Conservation (phyloP, 1,140 invertebrate species). For the Leucophenga varia region DNA sequence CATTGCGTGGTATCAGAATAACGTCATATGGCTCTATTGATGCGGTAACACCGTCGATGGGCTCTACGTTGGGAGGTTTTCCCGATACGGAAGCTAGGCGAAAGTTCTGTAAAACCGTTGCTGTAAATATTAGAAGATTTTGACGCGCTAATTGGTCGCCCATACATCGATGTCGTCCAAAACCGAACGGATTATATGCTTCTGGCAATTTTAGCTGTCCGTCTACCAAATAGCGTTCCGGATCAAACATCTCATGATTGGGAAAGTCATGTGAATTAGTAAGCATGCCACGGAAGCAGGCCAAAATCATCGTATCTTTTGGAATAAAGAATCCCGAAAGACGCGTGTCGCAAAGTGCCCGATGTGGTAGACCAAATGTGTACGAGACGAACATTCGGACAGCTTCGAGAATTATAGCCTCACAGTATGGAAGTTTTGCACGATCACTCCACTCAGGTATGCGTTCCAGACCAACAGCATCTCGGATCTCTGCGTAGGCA, state of each 20-base stretch:
- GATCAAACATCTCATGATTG: constrained; percentile 67
- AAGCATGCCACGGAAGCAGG: constrained; percentile 76
- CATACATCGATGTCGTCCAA: constrained; percentile 81
- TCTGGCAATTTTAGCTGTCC: constrained; percentile 70
- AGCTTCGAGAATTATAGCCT: constrained; percentile 75
- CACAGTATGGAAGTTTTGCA: constrained; percentile 70
- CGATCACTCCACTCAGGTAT: constrained; percentile 71
- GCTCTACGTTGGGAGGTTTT: constrained; percentile 64
- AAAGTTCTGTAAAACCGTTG: constrained; percentile 77
- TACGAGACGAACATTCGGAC: constrained; percentile 76
- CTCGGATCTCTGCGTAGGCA: constrained; percentile 79
- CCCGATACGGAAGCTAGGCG: constrained; percentile 67
- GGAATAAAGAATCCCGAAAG: constrained; percentile 74
- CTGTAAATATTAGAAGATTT: constrained; percentile 82
- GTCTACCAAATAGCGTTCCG: constrained; percentile 73
- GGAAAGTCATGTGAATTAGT: constrained; percentile 70
- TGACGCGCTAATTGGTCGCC: constrained; percentile 81
- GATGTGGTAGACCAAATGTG: constrained; percentile 76
- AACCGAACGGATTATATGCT: constrained; percentile 75
- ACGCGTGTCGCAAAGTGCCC: constrained; percentile 70
- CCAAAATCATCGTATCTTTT: constrained; percentile 81
- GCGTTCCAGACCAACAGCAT: constrained; percentile 68
- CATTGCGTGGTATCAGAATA: constrained; percentile 56
- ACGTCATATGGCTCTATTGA: constrained; percentile 71
- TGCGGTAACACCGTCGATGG: constrained; percentile 73